These are phyloP conservation scores for Andinoacara biseriatus DNA, from an alignment of 2,113 vertebrate species.

Conservation along the genomic window DNA sequence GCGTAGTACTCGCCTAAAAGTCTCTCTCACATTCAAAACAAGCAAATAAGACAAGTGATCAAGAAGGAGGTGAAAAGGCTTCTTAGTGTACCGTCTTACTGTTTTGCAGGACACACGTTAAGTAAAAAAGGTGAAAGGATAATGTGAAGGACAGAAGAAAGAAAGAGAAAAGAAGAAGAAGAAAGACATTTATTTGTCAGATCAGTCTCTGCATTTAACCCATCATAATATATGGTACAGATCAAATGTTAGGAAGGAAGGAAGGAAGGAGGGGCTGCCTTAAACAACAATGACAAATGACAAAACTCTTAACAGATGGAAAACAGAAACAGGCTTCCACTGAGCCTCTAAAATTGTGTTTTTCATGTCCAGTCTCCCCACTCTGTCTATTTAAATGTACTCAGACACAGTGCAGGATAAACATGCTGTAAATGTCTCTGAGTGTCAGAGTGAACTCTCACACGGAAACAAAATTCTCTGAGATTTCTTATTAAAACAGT, in stretches of 20 bases:
- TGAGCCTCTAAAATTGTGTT: slow-evolving; percentile 10
- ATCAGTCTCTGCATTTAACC: too few species aligned
- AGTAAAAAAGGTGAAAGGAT: slow-evolving; percentile 24
- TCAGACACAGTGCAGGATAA: slow-evolving; percentile 18
- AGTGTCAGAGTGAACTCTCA: slow-evolving; percentile 41
- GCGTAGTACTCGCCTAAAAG: background rate
- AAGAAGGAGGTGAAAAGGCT: background rate
- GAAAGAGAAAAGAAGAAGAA: too few species aligned
- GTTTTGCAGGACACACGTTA: background rate
- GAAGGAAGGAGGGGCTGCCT: background rate
- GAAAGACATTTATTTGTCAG: too few species aligned
- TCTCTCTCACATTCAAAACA: background rate
- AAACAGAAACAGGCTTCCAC: slow-evolving; percentile 13
- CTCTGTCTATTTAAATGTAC: slow-evolving; percentile 59
- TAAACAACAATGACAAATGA: background rate
- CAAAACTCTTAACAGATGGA: background rate
- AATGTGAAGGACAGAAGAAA: slow-evolving; percentile 31
- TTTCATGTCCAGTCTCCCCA: background rate
- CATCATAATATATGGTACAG: background rate
- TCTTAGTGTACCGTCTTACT: background rate
- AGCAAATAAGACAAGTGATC: background rate
- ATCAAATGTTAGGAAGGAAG: background rate
- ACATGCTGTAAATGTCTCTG: slow-evolving; percentile 10
- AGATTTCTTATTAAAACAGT: slow-evolving; percentile 19
- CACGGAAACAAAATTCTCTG: background rate